Evolutionary conservation across 2,797 vertebrate genomes (phyloP).

Genomic region (Eremophila alpestris): DNA sequence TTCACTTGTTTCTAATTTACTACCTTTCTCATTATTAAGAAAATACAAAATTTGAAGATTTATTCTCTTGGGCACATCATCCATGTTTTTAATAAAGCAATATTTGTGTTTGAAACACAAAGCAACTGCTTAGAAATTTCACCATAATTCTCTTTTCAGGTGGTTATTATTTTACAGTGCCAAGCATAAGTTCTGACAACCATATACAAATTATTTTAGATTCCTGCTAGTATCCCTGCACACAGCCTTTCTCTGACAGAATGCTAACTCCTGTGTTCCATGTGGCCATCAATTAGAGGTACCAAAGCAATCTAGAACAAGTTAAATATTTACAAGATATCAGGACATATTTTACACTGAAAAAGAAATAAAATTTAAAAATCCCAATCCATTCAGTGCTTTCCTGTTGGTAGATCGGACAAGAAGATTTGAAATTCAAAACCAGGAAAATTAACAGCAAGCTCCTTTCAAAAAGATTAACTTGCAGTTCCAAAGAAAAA

Average conservation of each 20-base stretch:
- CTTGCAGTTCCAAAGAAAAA: not conserved
- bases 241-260: not conserved
- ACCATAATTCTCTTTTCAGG: not conserved
- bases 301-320: not conserved
- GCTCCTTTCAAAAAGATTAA: not conserved
- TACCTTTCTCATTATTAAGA: not conserved
- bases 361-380: not conserved
- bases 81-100: not conserved
- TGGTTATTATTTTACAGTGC: not conserved
- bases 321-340: not conserved
- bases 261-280: not conserved
- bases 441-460: not conserved
- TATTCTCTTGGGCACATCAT: not conserved
- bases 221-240: not conserved
- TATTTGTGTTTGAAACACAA: not conserved
- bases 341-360: not conserved
- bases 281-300: not conserved
- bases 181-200: not conserved
- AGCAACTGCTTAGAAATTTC: not conserved
- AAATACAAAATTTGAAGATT: not conserved
- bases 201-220: not conserved
- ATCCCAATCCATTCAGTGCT: not conserved
- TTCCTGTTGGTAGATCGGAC: not conserved
- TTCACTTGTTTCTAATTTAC: not conserved
- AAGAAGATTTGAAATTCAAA: not conserved